Base-by-base conservation (phyloP, 2,888 invertebrate genomes). In the Conops quadrifasciatus region DNA sequence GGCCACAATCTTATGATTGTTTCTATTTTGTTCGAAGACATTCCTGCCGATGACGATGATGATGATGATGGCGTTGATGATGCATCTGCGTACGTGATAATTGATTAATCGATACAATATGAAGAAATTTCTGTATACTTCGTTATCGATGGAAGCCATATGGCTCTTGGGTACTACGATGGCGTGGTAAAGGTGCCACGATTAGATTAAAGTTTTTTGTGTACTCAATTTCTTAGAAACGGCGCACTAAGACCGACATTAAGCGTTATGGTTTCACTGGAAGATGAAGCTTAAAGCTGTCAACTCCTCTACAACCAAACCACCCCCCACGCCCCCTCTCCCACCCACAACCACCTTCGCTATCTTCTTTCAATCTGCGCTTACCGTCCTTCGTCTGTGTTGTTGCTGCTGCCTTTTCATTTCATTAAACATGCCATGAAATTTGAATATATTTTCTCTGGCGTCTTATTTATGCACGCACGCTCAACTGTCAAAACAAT, bases 31-130 rank as follows among this genome's bases (percentile, higher is more conserved):
- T 2, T 43, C 11, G 64, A 45, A 26, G 36, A 9, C n/a, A 28
- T 56, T 49, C 28, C 53, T 56, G 65, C 51, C 56, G 56, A 28
- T 62, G 53, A 28, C 47, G 24, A 16, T 26, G 51, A 36, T 28
- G 19, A 21, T 43, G 43, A 13, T 19, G 60, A 21, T 1, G 53
- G 2, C 21, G 53, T 56, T 26, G 21, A 56, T 56, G n/a, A 9
- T 13, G 58, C 28, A 16, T 1, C 28, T 13, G 4, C 11, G 24
- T 13, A 26, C 28, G 68, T 68, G 68, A 62, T 68, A 36, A 68
- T 60, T 68, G 68, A 68, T 68, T 68, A 68, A 62, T 62, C 30
- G 58, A 9, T 26, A 58, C 19, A 28, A 43, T 58, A 43, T 21
- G 21, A 67, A 67, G 47, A 58, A 58, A 30, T 63, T 24, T 21